Evolutionary conservation across 2,888 invertebrate genomes (phyloP).

Genomic region (Syritta pipiens): DNA sequence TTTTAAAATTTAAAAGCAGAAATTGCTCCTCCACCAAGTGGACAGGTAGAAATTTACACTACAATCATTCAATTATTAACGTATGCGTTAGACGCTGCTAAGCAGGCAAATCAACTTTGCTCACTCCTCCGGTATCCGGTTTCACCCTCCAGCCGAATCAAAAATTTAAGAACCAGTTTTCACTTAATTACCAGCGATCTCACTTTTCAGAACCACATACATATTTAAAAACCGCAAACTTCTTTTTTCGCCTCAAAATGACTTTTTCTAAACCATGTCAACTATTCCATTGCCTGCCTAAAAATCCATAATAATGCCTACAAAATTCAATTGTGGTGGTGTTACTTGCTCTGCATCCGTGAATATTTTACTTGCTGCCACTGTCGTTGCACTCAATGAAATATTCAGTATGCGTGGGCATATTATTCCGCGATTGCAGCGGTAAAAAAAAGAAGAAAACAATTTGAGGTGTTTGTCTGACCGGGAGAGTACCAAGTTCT

Average conservation of each 20-base stretch:
- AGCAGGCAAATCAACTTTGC: conserved; percentile 32
- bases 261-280: neutral
- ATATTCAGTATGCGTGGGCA: conserved; percentile 12
- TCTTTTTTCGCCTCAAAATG: neutral
- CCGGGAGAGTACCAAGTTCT: neutral
- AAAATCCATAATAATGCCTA: too few species aligned
- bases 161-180: conserved; percentile 19
- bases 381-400: neutral
- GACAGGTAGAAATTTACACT: too few species aligned
- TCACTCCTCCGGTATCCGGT: neutral
- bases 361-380: conserved; percentile 4
- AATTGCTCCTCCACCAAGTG: too few species aligned
- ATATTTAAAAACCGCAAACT: neutral
- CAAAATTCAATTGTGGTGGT: too few species aligned
- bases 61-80: too few species aligned
- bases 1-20: too few species aligned
- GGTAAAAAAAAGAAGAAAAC: neutral
- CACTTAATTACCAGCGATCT: neutral
- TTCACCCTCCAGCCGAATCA: neutral
- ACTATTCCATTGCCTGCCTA: neutral
- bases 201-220: neutral
- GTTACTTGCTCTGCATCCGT: neutral
- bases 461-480: neutral
- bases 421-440: neutral
- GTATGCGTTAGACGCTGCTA: too few species aligned